Conservation (phyloP, 2,797 vertebrate species). For the Prionace glauca region DNA sequence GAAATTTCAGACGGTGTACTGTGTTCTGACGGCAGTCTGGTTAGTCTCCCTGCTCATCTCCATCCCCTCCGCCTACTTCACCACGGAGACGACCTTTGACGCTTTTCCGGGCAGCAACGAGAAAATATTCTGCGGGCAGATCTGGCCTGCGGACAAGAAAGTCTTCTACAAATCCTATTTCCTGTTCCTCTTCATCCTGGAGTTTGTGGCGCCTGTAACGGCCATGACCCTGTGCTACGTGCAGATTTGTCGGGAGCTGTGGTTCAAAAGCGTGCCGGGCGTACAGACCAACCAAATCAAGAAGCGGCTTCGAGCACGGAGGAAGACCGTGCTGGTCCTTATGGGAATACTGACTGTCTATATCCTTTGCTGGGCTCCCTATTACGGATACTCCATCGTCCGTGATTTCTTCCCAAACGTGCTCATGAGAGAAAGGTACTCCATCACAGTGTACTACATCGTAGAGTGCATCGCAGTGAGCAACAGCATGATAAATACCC, state of each 20-base stretch:
- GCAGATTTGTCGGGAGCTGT: conserved; percentile 43
- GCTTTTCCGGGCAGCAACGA: background rate
- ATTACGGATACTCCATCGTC: conserved; percentile 44
- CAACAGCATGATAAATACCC: conserved; percentile 45
- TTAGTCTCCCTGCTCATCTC: conserved; percentile 42
- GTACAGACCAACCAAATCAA: conserved; percentile 44
- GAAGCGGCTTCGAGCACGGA: conserved; percentile 39
- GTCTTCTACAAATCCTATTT: conserved; percentile 46
- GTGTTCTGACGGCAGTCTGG: conserved; percentile 42
- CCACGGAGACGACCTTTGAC: conserved; percentile 40
- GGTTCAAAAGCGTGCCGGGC: conserved; percentile 45
- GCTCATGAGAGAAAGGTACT: conserved; percentile 42
- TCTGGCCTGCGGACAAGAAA: conserved; percentile 44
- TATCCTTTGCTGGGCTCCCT: conserved; percentile 47
- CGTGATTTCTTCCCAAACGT: conserved; percentile 45
- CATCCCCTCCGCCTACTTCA: conserved; percentile 45
- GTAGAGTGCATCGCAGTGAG: conserved; percentile 47
- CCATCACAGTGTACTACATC: conserved; percentile 44
- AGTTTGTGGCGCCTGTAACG: conserved; percentile 44
- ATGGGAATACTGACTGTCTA: conserved; percentile 43
- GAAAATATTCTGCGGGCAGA: conserved; percentile 46
- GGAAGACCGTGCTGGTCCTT: conserved; percentile 43
- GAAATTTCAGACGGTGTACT: conserved; percentile 41
- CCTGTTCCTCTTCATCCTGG: conserved; percentile 42
- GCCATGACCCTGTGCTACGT: conserved; percentile 45